These are phyloP conservation scores for Progne subis DNA, from an alignment of 2,113 vertebrate genomes.

Conservation along the genomic window DNA sequence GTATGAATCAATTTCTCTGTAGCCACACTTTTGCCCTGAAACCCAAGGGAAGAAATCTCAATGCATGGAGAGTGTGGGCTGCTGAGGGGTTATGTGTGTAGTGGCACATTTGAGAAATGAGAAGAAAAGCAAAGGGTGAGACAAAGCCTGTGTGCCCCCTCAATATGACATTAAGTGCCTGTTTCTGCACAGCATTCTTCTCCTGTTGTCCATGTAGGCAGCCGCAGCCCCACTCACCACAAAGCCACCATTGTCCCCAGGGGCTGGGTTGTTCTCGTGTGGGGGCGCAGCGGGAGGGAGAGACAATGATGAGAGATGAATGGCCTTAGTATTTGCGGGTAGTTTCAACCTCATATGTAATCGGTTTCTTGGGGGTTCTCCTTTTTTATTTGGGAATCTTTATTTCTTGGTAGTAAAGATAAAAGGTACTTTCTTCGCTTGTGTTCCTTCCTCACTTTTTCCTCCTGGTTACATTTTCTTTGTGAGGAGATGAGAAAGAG, in stretches of 20 bases:
- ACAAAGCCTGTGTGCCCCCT: constrained; percentile 39
- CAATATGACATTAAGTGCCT: background rate
- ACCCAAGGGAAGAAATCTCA: background rate
- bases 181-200: constrained; percentile 36
- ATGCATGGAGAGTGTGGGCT: background rate
- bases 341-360: background rate
- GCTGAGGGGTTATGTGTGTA: background rate
- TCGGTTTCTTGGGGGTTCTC: background rate
- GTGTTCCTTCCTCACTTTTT: background rate
- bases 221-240: background rate
- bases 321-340: background rate
- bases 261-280: background rate
- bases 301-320: constrained; percentile 28
- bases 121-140: background rate
- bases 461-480: background rate
- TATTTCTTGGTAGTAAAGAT: background rate
- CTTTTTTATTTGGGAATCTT: background rate
- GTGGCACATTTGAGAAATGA: background rate
- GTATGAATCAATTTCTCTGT: background rate
- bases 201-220: constrained; percentile 23
- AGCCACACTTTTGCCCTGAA: background rate
- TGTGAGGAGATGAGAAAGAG: background rate
- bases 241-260: constrained; percentile 56
- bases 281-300: background rate
- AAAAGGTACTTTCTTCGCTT: background rate